phyloP scores from a whole-genome alignment of 35 echinoderm and acorn worm species.

The Lytechinus pictus region DNA sequence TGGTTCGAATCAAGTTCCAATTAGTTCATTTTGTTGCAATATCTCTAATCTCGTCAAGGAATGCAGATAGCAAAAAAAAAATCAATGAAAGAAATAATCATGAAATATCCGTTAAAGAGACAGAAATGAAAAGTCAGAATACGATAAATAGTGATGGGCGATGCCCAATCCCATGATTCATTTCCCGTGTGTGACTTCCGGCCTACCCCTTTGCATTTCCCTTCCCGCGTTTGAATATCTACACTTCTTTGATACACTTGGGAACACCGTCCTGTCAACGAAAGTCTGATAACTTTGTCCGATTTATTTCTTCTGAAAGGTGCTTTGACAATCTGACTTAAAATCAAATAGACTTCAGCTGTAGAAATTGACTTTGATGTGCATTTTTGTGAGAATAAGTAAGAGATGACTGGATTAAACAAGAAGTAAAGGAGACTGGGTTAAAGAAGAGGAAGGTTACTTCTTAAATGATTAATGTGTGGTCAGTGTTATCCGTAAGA shows the following conservation, averaged over 20 bases:
- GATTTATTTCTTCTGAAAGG: constrained; percentile 4
- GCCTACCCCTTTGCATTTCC: neutral
- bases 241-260: neutral
- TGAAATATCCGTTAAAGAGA: neutral
- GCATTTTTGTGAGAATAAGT: neutral
- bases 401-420: neutral
- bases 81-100: neutral
- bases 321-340: neutral
- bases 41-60: neutral
- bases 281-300: constrained; percentile 18
- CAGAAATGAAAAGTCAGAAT: neutral
- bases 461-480: neutral
- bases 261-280: neutral
- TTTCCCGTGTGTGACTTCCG: constrained; percentile 8
- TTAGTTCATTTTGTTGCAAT: neutral
- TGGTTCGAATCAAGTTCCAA: neutral
- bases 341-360: neutral
- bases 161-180: constrained; percentile 9
- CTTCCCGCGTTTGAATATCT: constrained; percentile 10
- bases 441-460: neutral
- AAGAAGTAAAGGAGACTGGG: neutral
- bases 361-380: neutral
- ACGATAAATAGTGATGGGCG: constrained; percentile 1
- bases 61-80: neutral
- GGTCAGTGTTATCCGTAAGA: neutral